Percentiles rank a stretch among this genome's conserved stretches.
Conservation (phyloP, 2,113 vertebrate species). For the Onychorhynchus coronatus region DNA sequence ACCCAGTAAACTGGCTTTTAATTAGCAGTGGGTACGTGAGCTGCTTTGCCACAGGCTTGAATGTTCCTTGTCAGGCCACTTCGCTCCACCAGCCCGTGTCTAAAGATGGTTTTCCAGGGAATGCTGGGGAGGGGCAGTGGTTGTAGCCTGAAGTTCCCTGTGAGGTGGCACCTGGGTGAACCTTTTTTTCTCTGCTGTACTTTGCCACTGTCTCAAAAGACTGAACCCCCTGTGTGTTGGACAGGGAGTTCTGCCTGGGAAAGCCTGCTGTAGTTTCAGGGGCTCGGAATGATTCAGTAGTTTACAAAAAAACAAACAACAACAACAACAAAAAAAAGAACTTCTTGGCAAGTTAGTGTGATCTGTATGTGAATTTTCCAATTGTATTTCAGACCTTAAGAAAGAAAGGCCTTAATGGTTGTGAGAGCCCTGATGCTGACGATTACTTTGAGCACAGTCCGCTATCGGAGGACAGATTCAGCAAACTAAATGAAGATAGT, state of each 20-base stretch:
- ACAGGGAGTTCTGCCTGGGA: slow-evolving; percentile 39
- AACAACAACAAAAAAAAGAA: too few species aligned
- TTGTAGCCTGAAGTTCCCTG: neutral
- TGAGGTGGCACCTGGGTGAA: neutral
- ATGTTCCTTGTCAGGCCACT: neutral
- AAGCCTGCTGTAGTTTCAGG: slow-evolving; percentile 53
- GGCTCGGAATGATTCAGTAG: slow-evolving; percentile 70
- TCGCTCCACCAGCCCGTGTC: neutral
- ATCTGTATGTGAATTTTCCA: slow-evolving; percentile 93
- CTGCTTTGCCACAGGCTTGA: neutral
- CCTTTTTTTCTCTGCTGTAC: neutral
- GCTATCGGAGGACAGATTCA: slow-evolving; percentile 98
- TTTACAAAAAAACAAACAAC: neutral
- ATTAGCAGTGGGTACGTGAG: neutral
- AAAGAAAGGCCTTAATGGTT: slow-evolving; percentile 99
- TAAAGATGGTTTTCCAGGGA: neutral
- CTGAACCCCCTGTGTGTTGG: slow-evolving; percentile 19
- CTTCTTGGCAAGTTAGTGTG: slow-evolving; percentile 75
- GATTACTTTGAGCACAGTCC: slow-evolving; percentile 99
- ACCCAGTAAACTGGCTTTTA: neutral
- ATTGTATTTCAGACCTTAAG: slow-evolving; percentile 99
- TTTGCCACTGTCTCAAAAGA: neutral
- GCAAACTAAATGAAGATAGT: slow-evolving; percentile 99
- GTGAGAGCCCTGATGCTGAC: slow-evolving; percentile 98
- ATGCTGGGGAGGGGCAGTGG: neutral